A percentile compares a stretch with the other conserved stretches of the same genome.
phyloP scores from a whole-genome alignment of 2,113 vertebrate genomes.

The Protobothrops flavoviridis region DNA sequence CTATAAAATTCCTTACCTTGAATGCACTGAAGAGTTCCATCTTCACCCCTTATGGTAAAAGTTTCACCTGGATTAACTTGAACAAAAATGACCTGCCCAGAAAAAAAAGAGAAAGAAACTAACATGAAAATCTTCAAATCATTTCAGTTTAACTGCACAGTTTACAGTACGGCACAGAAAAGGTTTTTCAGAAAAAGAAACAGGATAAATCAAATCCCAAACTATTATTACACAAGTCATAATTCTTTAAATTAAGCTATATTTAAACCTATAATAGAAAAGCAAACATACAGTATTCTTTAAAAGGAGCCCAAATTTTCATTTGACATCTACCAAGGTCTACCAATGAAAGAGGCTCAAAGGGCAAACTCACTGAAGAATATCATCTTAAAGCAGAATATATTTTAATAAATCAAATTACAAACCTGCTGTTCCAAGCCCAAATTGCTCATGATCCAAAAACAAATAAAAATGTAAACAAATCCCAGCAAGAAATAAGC shows the following conservation, averaged over 20 bases:
- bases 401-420: background rate
- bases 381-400: background rate
- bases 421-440: background rate
- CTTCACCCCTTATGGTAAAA: constrained; percentile 94
- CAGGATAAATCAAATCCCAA: background rate
- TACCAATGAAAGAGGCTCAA: background rate
- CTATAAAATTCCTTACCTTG: constrained; percentile 79
- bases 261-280: background rate
- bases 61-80: constrained; percentile 98
- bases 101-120: constrained; percentile 59
- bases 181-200: background rate
- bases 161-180: background rate
- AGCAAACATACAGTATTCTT: background rate
- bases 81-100: constrained; percentile 90
- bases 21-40: constrained; percentile 95
- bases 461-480: background rate
- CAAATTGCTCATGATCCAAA: background rate
- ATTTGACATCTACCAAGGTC: background rate
- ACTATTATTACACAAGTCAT: background rate
- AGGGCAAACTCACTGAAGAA: background rate
- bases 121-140: constrained; percentile 27
- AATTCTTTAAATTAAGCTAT: background rate
- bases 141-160: background rate
- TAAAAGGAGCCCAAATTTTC: background rate
- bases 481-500: background rate